phyloP scores from a whole-genome alignment of 2,797 vertebrate species.

The Somateria mollissima region DNA sequence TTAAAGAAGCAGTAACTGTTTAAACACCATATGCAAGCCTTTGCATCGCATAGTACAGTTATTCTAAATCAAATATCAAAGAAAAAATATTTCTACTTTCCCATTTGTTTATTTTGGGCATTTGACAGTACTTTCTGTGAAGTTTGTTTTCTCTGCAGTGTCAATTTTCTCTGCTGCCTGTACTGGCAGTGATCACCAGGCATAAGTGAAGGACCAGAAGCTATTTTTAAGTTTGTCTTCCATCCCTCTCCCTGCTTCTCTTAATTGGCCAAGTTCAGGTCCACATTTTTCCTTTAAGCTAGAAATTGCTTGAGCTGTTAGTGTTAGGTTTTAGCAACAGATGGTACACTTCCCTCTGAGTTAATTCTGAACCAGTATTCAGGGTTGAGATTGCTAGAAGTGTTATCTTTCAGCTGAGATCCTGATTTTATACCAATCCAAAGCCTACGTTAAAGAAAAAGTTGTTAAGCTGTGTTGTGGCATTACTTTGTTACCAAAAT shows the following conservation, averaged over 20 bases:
- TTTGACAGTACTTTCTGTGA: neutral
- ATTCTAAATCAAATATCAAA: neutral
- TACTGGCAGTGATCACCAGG: neutral
- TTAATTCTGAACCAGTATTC: conserved; percentile 53
- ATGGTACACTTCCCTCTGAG: conserved; percentile 52
- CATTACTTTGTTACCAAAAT: neutral
- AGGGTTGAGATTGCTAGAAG: conserved; percentile 41
- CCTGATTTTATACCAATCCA: conserved; percentile 45
- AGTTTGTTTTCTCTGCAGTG: neutral
- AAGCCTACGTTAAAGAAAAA: conserved; percentile 6
- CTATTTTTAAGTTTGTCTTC: conserved; percentile 44
- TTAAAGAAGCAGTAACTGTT: neutral
- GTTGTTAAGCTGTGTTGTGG: neutral
- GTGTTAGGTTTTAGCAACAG: conserved; percentile 52
- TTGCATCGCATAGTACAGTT: neutral
- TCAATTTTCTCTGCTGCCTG: neutral
- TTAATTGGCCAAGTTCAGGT: conserved; percentile 51
- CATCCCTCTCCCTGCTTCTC: neutral
- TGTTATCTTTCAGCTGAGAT: conserved; percentile 51
- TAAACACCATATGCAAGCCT: neutral
- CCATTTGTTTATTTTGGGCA: neutral
- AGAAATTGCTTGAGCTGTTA: conserved; percentile 37
- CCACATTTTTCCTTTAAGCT: conserved; percentile 2
- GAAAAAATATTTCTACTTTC: neutral
- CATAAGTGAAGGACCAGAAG: neutral